phyloP scores from a whole-genome alignment of 1,140 invertebrate genomes.

The Venturia canescens region DNA sequence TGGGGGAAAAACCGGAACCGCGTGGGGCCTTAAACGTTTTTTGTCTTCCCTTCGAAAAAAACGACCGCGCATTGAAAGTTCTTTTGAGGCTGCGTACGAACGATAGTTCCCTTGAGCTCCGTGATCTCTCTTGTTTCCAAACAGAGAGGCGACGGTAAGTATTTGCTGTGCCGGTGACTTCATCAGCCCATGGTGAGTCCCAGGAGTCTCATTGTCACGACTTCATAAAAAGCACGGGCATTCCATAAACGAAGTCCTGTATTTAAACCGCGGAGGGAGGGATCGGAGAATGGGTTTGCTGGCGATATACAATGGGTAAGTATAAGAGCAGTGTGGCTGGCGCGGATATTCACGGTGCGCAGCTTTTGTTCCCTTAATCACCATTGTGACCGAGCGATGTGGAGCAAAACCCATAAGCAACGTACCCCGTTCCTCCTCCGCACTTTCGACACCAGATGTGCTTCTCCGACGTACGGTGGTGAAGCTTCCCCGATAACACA shows the following conservation, averaged over 20 bases:
- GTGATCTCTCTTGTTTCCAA: not conserved
- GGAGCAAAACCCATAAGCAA: constrained; percentile 10
- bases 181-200: not conserved
- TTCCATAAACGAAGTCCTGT: constrained; percentile 34
- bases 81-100: not conserved
- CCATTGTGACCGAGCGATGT: constrained; percentile 36
- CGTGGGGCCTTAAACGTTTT: not conserved
- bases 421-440: not conserved
- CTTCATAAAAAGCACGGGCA: constrained; percentile 1
- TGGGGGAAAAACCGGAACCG: not conserved
- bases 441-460: constrained; percentile 44
- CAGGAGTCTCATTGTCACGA: constrained; percentile 38
- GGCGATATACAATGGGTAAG: constrained; percentile 36
- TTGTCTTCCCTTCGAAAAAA: not conserved
- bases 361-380: constrained; percentile 49
- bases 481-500: constrained; percentile 27
- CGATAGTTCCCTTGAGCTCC: not conserved
- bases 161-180: not conserved
- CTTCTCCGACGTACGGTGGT: constrained; percentile 9
- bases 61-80: not conserved
- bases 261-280: constrained; percentile 21
- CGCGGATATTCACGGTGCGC: constrained; percentile 46
- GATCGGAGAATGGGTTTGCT: not conserved
- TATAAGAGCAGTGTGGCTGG: constrained; percentile 35
- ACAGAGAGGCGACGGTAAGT: not conserved